phyloP scores from a whole-genome alignment of 2,888 invertebrate genomes.

The Parnassius orleans region DNA sequence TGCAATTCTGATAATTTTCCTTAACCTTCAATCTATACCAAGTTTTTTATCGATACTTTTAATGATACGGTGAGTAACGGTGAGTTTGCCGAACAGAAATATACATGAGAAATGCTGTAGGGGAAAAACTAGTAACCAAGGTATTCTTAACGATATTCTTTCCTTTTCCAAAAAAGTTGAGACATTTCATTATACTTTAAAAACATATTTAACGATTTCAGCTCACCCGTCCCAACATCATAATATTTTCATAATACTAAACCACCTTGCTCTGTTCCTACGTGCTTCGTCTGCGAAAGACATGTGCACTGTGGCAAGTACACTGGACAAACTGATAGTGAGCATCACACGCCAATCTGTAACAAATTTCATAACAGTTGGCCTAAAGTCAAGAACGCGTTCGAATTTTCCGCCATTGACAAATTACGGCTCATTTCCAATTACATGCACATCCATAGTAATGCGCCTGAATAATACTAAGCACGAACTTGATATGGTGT shows the following conservation, averaged over 20 bases:
- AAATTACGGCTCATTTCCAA: conserved; percentile 73
- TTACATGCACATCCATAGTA: conserved; percentile 71
- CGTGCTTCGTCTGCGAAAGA: not conserved
- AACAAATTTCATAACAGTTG: conserved; percentile 60
- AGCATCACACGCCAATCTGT: conserved; percentile 24
- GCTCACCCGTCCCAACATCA: not conserved
- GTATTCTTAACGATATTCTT: too few relatives aligned
- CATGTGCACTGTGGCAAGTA: not conserved
- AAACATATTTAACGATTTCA: not conserved
- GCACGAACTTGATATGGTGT: conserved; percentile 67
- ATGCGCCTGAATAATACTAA: conserved; percentile 70
- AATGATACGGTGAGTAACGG: too few relatives aligned
- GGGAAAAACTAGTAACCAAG: too few relatives aligned
- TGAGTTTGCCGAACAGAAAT: too few relatives aligned
- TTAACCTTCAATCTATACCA: too few relatives aligned
- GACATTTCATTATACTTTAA: too few relatives aligned
- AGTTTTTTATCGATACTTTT: too few relatives aligned
- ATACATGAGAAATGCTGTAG: too few relatives aligned
- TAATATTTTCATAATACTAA: not conserved
- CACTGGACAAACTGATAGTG: not conserved
- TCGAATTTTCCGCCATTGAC: conserved; percentile 72
- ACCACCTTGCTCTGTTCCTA: not conserved
- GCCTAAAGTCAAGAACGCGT: conserved; percentile 68
- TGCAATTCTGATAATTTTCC: too few relatives aligned
- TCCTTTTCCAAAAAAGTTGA: too few relatives aligned